Evolutionary conservation across 2,797 vertebrate genomes (phyloP).

Genomic region (Melanotaenia maccullochi): DNA sequence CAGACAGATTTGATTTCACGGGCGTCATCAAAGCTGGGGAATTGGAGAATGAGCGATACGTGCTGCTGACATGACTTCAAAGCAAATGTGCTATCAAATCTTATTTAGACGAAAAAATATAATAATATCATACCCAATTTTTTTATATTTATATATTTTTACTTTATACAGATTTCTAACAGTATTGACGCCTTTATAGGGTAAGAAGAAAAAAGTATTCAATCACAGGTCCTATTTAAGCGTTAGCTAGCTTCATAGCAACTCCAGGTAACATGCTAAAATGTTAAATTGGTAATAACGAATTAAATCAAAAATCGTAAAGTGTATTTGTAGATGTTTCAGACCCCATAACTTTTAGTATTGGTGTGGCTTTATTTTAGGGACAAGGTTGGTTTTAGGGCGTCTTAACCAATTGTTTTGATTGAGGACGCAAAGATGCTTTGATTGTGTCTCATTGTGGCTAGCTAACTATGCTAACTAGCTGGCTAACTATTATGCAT

Average conservation of each 20-base stretch:
- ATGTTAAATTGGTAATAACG: slow-evolving; percentile 12
- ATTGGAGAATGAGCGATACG: slow-evolving; percentile 52
- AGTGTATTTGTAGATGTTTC: background rate
- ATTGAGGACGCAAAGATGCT: slow-evolving; percentile 36
- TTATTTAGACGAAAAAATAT: background rate
- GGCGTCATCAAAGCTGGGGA: slow-evolving; percentile 75
- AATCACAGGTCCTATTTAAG: slow-evolving; percentile 39
- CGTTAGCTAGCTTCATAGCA: slow-evolving; percentile 62
- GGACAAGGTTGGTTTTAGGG: accelerated
- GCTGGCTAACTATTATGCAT: slow-evolving; percentile 77
- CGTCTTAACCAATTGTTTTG: slow-evolving; percentile 48
- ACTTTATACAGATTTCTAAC: accelerated
- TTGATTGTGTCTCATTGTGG: slow-evolving; percentile 73
- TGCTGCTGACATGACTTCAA: slow-evolving; percentile 22
- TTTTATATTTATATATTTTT: background rate
- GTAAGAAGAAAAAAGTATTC: background rate
- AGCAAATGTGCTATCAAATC: background rate
- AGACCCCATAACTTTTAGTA: accelerated
- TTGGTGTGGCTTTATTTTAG: background rate
- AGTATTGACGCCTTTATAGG: background rate
- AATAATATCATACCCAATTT: background rate
- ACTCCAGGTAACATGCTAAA: slow-evolving; percentile 49
- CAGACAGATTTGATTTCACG: slow-evolving; percentile 78
- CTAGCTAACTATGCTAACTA: slow-evolving; percentile 72
- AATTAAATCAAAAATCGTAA: background rate